These are phyloP conservation scores for Mechanitis mazaeus DNA, from an alignment of 2,888 invertebrate genomes.

Conservation along the genomic window DNA sequence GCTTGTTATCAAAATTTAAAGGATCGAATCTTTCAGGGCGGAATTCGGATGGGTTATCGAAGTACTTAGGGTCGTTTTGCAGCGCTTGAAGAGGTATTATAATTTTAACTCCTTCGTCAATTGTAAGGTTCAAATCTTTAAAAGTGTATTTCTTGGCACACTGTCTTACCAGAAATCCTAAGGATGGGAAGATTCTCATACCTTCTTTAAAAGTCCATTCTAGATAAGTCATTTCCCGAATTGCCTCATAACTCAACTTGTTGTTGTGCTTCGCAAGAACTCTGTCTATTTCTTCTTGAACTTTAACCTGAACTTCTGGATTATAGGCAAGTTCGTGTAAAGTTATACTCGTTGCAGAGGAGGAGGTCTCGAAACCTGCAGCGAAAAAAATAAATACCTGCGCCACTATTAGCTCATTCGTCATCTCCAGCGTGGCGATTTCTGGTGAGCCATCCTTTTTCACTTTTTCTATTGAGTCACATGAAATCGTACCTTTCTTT, in stretches of 20 bases:
- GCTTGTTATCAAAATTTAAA: slow-evolving; percentile 34
- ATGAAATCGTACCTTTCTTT: slow-evolving; percentile 33
- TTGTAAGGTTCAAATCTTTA: slow-evolving; percentile 41
- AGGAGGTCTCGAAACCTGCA: slow-evolving; percentile 70
- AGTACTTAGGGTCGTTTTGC: slow-evolving; percentile 53
- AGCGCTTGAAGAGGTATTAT: slow-evolving; percentile 42
- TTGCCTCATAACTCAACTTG: slow-evolving; percentile 48
- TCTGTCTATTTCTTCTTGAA: slow-evolving; percentile 47
- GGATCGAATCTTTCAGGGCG: slow-evolving; percentile 52
- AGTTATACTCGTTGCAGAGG: slow-evolving; percentile 57
- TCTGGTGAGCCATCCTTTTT: slow-evolving; percentile 29
- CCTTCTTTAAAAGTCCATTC: slow-evolving; percentile 52
- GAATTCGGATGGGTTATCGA: slow-evolving; percentile 44
- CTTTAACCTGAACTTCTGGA: slow-evolving; percentile 45
- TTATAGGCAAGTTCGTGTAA: slow-evolving; percentile 54
- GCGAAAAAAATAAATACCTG: slow-evolving; percentile 54
- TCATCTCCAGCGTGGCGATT: slow-evolving; percentile 24
- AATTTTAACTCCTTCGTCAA: slow-evolving; percentile 46
- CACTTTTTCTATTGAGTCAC: slow-evolving; percentile 33
- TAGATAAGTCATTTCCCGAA: slow-evolving; percentile 55
- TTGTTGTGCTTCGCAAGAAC: slow-evolving; percentile 42
- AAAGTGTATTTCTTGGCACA: slow-evolving; percentile 45
- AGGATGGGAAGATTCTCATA: slow-evolving; percentile 55
- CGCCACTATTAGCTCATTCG: slow-evolving; percentile 30
- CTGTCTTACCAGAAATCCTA: slow-evolving; percentile 46